phyloP scores from a whole-genome alignment of 2,888 invertebrate genomes.

The Himalopsyche japonica region DNA sequence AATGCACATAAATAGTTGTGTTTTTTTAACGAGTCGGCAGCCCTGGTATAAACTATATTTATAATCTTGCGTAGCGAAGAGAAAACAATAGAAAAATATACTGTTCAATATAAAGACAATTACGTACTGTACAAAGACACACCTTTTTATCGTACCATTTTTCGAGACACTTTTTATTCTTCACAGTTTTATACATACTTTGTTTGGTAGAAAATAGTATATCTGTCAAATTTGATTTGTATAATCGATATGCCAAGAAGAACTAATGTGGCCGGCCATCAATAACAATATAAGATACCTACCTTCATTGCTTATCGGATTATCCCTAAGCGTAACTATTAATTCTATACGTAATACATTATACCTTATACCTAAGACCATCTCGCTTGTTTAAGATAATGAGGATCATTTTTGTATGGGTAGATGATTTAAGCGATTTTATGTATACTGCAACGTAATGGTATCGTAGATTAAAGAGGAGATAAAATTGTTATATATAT shows the following conservation, averaged over 20 bases:
- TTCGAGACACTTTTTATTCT: too few relatives aligned
- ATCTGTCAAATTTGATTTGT: too few relatives aligned
- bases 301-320: slow-evolving; percentile 30
- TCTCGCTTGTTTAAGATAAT: neutral
- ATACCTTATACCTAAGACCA: neutral
- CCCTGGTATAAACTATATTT: too few relatives aligned
- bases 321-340: slow-evolving; percentile 23
- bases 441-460: neutral
- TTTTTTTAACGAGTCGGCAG: too few relatives aligned
- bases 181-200: too few relatives aligned
- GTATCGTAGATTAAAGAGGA: neutral
- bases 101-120: too few relatives aligned
- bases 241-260: neutral
- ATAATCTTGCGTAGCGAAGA: too few relatives aligned
- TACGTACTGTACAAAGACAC: too few relatives aligned
- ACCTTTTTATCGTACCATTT: too few relatives aligned
- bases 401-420: neutral
- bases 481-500: neutral
- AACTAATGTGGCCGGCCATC: neutral
- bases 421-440: neutral
- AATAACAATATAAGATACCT: slow-evolving; percentile 11
- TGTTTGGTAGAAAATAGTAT: too few relatives aligned
- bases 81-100: too few relatives aligned
- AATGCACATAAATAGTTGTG: too few relatives aligned
- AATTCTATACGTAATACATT: neutral